Evolutionary conservation across 1,140 invertebrate genomes (phyloP).

Genomic region (Limonius californicus): DNA sequence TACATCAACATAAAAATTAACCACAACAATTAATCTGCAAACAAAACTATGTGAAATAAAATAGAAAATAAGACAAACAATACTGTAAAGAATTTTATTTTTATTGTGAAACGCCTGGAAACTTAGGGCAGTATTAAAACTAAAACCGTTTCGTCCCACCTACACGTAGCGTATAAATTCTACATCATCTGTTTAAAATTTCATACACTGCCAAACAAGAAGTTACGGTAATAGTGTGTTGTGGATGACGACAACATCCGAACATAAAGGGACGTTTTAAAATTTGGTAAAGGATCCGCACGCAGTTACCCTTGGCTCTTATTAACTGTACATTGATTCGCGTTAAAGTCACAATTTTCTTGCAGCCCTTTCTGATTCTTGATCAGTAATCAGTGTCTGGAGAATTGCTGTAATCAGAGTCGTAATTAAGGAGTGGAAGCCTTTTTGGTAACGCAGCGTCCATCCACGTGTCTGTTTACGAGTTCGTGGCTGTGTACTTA

Average conservation of each 20-base stretch:
- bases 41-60: too few relatives aligned
- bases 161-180: not conserved
- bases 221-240: not conserved
- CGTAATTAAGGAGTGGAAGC: not conserved
- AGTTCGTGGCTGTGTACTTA: conserved; percentile 4
- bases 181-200: not conserved
- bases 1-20: too few relatives aligned
- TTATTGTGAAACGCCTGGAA: too few relatives aligned
- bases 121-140: too few relatives aligned
- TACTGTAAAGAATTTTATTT: too few relatives aligned
- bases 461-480: conserved; percentile 5
- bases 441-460: not conserved
- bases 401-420: not conserved
- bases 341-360: too few relatives aligned
- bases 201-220: not conserved
- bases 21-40: too few relatives aligned
- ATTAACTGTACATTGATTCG: too few relatives aligned
- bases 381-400: too few relatives aligned
- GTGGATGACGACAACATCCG: not conserved
- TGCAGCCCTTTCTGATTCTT: too few relatives aligned
- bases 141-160: not conserved
- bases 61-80: too few relatives aligned
- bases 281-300: not conserved
- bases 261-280: not conserved
- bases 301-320: not conserved